Conservation (phyloP, 2,888 invertebrate species). For the Agriotes lineatus region DNA sequence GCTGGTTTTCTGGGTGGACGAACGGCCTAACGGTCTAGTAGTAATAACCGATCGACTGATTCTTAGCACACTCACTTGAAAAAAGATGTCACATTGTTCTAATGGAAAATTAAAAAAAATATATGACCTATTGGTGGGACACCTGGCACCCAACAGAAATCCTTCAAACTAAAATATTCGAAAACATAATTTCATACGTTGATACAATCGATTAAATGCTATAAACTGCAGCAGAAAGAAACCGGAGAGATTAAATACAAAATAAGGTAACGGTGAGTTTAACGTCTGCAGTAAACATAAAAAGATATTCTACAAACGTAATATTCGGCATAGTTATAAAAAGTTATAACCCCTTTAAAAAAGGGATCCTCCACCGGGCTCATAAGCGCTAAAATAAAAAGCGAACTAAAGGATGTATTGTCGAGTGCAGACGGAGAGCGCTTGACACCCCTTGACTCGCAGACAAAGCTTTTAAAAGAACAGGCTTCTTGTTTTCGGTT, state of each 20-base stretch:
- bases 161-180: too few species aligned
- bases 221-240: neutral
- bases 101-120: too few species aligned
- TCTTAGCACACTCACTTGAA: too few species aligned
- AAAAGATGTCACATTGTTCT: too few species aligned
- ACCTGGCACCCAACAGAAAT: too few species aligned
- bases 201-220: too few species aligned
- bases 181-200: too few species aligned
- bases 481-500: conserved; percentile 36
- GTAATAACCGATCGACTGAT: too few species aligned
- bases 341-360: conserved; percentile 32
- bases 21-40: too few species aligned
- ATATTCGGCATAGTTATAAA: conserved; percentile 33
- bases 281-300: conserved; percentile 18
- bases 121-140: too few species aligned
- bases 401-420: conserved; percentile 31
- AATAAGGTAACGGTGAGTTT: conserved; percentile 13
- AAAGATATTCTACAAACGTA: conserved; percentile 19
- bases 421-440: conserved; percentile 31
- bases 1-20: too few species aligned
- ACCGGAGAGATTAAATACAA: conserved; percentile 5
- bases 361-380: conserved; percentile 18
- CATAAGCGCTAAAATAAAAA: conserved; percentile 36
- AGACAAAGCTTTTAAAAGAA: conserved; percentile 42
- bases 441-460: conserved; percentile 34